Conservation (phyloP, 2,797 vertebrate genomes). For the Gymnoscopelus microlampas region DNA sequence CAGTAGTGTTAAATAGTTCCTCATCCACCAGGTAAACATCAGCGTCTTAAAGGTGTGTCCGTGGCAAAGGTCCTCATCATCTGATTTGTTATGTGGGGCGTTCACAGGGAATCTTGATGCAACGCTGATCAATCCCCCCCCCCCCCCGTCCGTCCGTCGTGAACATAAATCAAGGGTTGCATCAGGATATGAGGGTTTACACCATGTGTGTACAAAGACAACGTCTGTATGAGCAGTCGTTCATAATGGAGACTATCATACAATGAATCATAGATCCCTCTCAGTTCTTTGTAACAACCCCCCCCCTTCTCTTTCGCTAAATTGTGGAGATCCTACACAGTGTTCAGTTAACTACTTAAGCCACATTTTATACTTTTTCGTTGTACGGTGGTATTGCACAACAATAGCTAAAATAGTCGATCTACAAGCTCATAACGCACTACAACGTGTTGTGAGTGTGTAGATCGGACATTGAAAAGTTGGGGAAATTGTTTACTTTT, state of each 20-base stretch:
- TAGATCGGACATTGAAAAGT: no score
- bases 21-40: constrained; percentile 76
- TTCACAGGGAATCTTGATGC: constrained; percentile 84
- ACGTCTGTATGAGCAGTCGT: constrained; percentile 24
- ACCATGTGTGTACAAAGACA: constrained; percentile 28
- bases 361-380: no score
- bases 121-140: constrained; percentile 84
- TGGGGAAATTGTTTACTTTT: no score
- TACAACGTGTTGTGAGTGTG: no score
- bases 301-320: constrained; percentile 49
- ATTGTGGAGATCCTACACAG: constrained; percentile 65
- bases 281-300: constrained; percentile 53
- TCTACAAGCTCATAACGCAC: no score
- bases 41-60: constrained; percentile 79
- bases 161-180: constrained; percentile 84
- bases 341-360: no score
- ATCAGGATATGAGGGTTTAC: constrained; percentile 65
- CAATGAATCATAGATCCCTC: constrained; percentile 78
- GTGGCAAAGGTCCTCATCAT: constrained; percentile 77
- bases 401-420: no score
- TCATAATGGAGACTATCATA: constrained; percentile 58
- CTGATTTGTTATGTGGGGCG: constrained; percentile 82
- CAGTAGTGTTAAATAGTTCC: constrained; percentile 62
- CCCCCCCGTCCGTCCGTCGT: constrained; percentile 70
- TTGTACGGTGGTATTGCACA: no score